Evolutionary conservation across 1,140 invertebrate species (phyloP).

Genomic region (Mizuhopecten yessoensis): DNA sequence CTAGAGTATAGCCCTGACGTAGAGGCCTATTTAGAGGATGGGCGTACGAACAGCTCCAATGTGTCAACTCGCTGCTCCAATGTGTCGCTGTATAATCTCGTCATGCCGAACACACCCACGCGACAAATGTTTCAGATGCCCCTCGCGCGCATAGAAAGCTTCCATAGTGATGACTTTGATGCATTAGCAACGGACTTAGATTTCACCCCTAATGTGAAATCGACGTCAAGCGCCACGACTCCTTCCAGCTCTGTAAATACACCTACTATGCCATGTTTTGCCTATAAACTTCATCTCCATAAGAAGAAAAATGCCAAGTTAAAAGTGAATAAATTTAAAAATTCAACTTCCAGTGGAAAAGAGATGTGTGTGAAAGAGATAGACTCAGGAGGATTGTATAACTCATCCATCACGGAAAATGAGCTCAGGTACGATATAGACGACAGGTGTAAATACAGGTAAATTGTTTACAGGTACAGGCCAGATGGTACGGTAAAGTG

Average conservation of each 20-base stretch:
- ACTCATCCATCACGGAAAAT: constrained; percentile 13
- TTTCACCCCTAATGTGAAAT: constrained; percentile 61
- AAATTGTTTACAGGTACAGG: no score
- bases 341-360: constrained; percentile 59
- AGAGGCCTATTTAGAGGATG: constrained; percentile 21
- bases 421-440: constrained; percentile 23
- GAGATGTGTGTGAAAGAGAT: constrained; percentile 40
- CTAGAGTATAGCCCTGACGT: constrained; percentile 35
- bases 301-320: constrained; percentile 76
- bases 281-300: constrained; percentile 74
- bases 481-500: no score
- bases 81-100: constrained; percentile 56
- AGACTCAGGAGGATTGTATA: constrained; percentile 14
- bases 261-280: constrained; percentile 79
- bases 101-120: constrained; percentile 77
- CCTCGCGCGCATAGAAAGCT: constrained; percentile 81
- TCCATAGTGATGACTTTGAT: constrained; percentile 81
- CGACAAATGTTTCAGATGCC: constrained; percentile 77
- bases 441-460: neutral
- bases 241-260: constrained; percentile 75
- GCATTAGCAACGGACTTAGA: constrained; percentile 71
- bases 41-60: neutral
- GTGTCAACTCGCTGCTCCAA: neutral
- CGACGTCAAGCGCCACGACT: constrained; percentile 63
- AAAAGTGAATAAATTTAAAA: constrained; percentile 68